These are phyloP conservation scores for Cosmorhoe ocellata DNA, from an alignment of 2,888 invertebrate genomes.

Conservation along the genomic window DNA sequence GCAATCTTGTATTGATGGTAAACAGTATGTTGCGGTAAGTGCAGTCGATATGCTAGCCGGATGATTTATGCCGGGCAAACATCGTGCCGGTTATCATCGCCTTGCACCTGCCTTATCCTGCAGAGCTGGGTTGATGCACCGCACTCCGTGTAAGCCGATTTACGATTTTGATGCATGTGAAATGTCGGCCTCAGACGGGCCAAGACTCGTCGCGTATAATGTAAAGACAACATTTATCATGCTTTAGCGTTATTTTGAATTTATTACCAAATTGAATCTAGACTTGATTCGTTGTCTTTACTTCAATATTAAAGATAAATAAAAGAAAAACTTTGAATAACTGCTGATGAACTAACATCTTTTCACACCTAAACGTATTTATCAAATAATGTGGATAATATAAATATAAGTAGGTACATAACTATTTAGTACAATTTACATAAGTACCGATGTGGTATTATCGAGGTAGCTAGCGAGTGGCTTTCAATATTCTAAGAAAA, in stretches of 20 bases:
- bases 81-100: constrained; percentile 61
- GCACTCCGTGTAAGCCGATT: constrained; percentile 60
- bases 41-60: constrained; percentile 47
- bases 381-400: no score
- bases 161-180: constrained; percentile 62
- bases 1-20: constrained; percentile 49
- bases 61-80: constrained; percentile 63
- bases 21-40: constrained; percentile 49
- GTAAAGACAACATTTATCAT: constrained; percentile 29
- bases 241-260: constrained; percentile 20
- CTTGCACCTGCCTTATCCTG: constrained; percentile 68
- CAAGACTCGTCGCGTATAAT: constrained; percentile 33
- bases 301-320: no score
- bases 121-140: constrained; percentile 34
- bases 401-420: no score
- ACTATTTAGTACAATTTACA: no score
- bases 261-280: constrained; percentile 4
- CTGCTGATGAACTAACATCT: no score
- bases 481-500: no score
- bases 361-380: no score
- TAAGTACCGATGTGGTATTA: no score
- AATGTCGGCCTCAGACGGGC: constrained; percentile 34
- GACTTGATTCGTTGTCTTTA: background rate
- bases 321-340: background rate
- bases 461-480: no score